Conservation (phyloP, 2,888 invertebrate genomes). For the Stenotaenia linearis region DNA sequence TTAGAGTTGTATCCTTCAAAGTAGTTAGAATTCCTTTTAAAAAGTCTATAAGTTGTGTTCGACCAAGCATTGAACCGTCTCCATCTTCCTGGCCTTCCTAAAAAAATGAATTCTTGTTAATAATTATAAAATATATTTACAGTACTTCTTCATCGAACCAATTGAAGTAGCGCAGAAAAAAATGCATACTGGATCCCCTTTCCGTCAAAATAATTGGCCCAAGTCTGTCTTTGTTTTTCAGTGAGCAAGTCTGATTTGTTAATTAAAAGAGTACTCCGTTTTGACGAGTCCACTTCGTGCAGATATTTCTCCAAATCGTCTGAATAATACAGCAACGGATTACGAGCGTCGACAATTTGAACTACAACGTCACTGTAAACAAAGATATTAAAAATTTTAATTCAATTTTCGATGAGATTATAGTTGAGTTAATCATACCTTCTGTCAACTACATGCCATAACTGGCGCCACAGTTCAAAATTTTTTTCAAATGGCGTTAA, state of each 20-base stretch:
- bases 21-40: no score
- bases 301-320: conserved; percentile 85
- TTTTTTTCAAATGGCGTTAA: conserved; percentile 97
- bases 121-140: not conserved
- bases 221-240: conserved; percentile 63
- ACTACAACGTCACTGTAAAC: conserved; percentile 75
- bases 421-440: conserved; percentile 47
- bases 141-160: not conserved
- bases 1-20: not conserved
- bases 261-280: conserved; percentile 75
- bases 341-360: conserved; percentile 93
- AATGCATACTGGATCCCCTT: conserved; percentile 70
- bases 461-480: conserved; percentile 94
- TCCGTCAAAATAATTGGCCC: conserved; percentile 78
- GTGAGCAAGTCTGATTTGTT: conserved; percentile 95
- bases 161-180: conserved; percentile 68
- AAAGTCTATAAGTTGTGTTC: not conserved
- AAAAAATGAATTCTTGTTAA: not conserved
- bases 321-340: conserved; percentile 88
- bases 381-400: no score
- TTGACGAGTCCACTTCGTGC: conserved; percentile 63
- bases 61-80: not conserved
- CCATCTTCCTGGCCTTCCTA: not conserved
- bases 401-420: not conserved
- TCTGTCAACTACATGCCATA: conserved; percentile 97